phyloP scores from a whole-genome alignment of 2,888 invertebrate species.

The Noctua janthe region DNA sequence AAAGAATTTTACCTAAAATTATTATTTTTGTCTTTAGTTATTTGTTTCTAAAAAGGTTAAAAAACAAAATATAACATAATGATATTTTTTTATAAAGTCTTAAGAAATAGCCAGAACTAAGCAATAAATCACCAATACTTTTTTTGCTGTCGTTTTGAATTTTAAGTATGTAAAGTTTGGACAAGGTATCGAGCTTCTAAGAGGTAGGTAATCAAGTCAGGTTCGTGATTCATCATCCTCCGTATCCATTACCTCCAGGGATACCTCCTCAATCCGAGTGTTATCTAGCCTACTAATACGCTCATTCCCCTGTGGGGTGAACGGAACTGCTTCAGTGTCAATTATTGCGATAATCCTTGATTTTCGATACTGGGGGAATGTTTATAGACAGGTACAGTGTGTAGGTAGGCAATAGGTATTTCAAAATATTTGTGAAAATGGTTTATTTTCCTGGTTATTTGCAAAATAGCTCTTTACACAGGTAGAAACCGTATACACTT shows the following conservation, averaged over 20 bases:
- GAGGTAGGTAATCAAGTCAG: not conserved
- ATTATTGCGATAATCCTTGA: conserved; percentile 29
- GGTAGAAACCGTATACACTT: not conserved
- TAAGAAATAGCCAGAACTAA: not conserved
- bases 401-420: not conserved
- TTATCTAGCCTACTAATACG: conserved; percentile 26
- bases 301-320: conserved; percentile 7
- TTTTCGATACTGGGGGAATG: not conserved
- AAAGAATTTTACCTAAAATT: not conserved
- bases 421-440: not conserved
- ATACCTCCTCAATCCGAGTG: conserved; percentile 24
- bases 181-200: conserved; percentile 2
- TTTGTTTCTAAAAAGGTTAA: not conserved
- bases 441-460: not conserved
- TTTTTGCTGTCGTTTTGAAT: not conserved
- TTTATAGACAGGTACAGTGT: not conserved
- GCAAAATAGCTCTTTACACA: not conserved
- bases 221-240: conserved; percentile 43
- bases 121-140: too few relatives aligned
- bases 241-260: conserved; percentile 17
- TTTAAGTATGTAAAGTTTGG: not conserved
- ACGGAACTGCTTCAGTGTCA: conserved; percentile 21
- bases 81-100: not conserved
- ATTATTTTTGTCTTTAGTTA: not conserved
- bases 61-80: too few relatives aligned